phyloP scores from a whole-genome alignment of 2,797 vertebrate species.

The Xiphophorus birchmanni region DNA sequence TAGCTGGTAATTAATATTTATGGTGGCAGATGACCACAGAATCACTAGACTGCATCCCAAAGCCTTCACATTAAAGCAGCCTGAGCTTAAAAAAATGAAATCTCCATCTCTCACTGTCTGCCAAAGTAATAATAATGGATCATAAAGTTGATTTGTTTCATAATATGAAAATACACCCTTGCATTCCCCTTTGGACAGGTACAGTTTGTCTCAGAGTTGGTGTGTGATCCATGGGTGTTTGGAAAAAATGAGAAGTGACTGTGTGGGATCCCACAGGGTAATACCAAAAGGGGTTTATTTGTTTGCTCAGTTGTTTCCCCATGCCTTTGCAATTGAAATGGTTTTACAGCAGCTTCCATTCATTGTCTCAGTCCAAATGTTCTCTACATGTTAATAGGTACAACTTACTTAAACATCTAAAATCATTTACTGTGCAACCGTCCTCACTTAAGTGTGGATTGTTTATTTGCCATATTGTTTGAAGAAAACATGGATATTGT shows the following conservation, averaged over 20 bases:
- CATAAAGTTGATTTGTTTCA: conserved; percentile 61
- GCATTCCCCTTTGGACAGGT: conserved; percentile 29
- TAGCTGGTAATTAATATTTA: conserved; percentile 76
- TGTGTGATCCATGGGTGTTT: conserved; percentile 12
- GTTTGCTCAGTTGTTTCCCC: conserved; percentile 1
- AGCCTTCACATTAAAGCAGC: conserved; percentile 53
- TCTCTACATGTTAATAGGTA: background rate
- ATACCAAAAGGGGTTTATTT: background rate
- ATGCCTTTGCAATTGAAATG: background rate
- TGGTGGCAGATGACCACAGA: conserved; percentile 62
- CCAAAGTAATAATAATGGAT: conserved; percentile 61
- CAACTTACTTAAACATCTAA: background rate
- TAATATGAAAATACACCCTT: conserved; percentile 47
- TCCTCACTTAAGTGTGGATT: background rate
- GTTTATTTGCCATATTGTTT: background rate
- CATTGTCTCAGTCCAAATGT: background rate
- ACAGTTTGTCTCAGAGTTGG: conserved; percentile 24
- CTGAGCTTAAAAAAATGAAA: conserved; percentile 60
- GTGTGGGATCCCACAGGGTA: conserved; percentile 9
- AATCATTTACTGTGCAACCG: background rate
- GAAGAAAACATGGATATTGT: background rate
- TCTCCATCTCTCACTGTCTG: conserved; percentile 48
- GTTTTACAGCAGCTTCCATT: background rate
- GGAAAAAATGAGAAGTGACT: background rate
- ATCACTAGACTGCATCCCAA: conserved; percentile 57